Conservation (phyloP, 1,140 invertebrate genomes). For the Brachionus koreanus region DNA sequence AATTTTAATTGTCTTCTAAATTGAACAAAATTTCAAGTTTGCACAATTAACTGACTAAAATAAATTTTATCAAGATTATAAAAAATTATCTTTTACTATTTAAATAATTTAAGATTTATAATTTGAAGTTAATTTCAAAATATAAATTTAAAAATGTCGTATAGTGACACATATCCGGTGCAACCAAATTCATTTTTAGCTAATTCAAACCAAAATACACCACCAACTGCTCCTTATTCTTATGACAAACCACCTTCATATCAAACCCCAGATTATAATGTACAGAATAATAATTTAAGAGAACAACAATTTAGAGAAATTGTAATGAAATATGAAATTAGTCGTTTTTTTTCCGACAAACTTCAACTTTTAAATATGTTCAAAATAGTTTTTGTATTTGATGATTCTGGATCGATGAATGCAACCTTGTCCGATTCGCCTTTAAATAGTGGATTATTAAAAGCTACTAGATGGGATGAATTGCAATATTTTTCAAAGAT, state of each 20-base stretch:
- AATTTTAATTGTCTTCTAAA: no score
- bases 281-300: background rate
- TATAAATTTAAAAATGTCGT: background rate
- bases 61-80: no score
- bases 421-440: background rate
- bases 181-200: background rate
- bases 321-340: constrained; percentile 31
- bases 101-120: no score
- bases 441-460: background rate
- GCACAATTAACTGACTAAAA: no score
- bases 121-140: no score
- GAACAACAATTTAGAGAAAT: constrained; percentile 25
- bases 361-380: constrained; percentile 21
- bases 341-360: constrained; percentile 3
- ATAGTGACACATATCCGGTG: background rate
- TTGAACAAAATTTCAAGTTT: no score
- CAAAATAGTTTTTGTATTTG: constrained; percentile 42
- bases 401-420: constrained; percentile 37
- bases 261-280: background rate
- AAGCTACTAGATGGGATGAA: constrained; percentile 38
- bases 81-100: no score
- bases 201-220: background rate
- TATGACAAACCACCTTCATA: constrained; percentile 3
- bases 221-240: background rate
- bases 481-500: constrained; percentile 16